Conservation (phyloP, 1,140 invertebrate genomes). For the Brachionus manjavacas region DNA sequence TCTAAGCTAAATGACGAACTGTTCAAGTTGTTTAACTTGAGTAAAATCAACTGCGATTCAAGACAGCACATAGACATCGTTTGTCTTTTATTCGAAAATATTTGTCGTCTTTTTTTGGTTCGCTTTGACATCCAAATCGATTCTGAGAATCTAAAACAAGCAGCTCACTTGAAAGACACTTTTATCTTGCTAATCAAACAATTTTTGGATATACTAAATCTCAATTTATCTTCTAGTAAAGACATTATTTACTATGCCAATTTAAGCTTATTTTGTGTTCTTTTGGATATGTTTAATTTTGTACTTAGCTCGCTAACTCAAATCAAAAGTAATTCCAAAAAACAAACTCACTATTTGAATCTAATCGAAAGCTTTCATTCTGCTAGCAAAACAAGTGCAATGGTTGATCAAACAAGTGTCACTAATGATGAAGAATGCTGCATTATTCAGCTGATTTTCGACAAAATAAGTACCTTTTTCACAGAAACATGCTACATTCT, state of each 20-base stretch:
- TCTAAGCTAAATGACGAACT: not conserved
- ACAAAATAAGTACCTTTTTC: slow-evolving; percentile 4
- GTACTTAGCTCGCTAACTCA: not conserved
- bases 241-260: not conserved
- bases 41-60: not conserved
- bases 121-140: not conserved
- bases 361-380: slow-evolving; percentile 16
- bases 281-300: slow-evolving; percentile 25
- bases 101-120: not conserved
- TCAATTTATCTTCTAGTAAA: not conserved
- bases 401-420: not conserved
- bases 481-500: not conserved
- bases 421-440: not conserved
- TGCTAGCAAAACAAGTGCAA: not conserved
- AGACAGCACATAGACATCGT: not conserved
- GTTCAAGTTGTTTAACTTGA: not conserved
- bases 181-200: not conserved
- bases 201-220: not conserved
- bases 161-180: not conserved
- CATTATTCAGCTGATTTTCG: not conserved
- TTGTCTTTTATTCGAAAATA: not conserved
- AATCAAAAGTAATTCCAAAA: not conserved
- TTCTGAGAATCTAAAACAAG: not conserved
- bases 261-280: not conserved
- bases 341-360: not conserved